A percentile compares a stretch with the other conserved stretches of the same genome.
Conservation (phyloP, 2,113 vertebrate species). For the Neolamprologus hecqui region DNA sequence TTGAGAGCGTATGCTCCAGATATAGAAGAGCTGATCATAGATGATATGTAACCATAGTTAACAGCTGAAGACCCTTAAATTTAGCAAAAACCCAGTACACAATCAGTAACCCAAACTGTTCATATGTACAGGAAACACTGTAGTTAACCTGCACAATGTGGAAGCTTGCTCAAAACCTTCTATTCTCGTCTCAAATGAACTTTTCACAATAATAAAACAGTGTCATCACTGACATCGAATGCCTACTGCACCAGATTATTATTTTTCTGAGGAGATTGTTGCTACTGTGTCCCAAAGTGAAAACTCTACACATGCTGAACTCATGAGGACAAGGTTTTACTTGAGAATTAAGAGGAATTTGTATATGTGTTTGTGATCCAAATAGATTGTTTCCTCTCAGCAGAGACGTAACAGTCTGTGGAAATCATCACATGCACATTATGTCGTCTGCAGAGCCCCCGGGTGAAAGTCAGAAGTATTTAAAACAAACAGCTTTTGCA, state of each 20-base stretch:
- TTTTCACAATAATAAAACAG: background rate
- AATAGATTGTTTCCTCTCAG: background rate
- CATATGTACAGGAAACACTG: background rate
- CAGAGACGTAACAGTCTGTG: background rate
- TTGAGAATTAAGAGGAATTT: background rate
- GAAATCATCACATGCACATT: background rate
- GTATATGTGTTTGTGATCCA: background rate
- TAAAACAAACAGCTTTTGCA: background rate
- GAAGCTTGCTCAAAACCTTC: background rate
- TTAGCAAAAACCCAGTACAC: background rate
- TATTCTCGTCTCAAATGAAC: background rate
- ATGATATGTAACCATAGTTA: background rate
- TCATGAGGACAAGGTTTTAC: background rate
- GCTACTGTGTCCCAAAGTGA: background rate
- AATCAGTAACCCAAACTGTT: background rate
- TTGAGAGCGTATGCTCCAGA: background rate
- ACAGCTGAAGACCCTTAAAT: background rate
- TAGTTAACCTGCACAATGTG: background rate
- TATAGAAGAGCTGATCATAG: background rate
- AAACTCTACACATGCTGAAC: background rate
- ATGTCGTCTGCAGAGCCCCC: background rate
- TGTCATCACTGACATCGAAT: fast-evolving
- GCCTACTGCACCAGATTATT: background rate
- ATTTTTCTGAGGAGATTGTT: background rate
- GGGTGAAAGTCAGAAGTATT: fast-evolving